Evolutionary conservation across 2,113 vertebrate species (phyloP), one percentile per base, ranked within the genome.

Genomic region (Mirza zaza): DNA sequence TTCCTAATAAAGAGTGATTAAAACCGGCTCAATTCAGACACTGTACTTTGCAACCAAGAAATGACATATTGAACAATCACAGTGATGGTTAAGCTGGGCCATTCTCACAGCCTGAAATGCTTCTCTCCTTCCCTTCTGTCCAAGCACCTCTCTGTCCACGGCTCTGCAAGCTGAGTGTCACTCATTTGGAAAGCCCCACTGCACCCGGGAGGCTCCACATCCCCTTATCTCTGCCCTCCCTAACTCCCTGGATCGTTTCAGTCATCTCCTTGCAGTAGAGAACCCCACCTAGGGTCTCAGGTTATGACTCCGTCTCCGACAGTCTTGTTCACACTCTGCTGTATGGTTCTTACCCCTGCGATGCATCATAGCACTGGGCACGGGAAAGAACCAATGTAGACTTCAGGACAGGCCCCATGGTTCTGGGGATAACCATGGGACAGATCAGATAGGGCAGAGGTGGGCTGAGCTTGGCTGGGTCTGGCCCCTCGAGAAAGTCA

Each of bases 301-400:
- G 0, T 1, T 48, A 27, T 81, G 29, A 3, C 4, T 36, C 23
- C 18, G 0, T 42, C 57, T 61, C 5, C 8, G 3, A 32, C 8
- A 1, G 4, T 94, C 25, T 80, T 82, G 1, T 36, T 88, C 18
- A 81, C 42, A 59, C 6, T 3, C 39, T 32, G 75, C 21, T 18
- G 3, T 59, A 27, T 0, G 0, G 52, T 27, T 81, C 52, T 39
- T 12, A 25, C 21, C 4, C 12, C 1, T 20, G 29, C 23, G 12
- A 10, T 32, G 4, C 27, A 9, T 81, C 34, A 52, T 50, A n/a
- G 8, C 34, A 50, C 25, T 2, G 9, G 45, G n/a, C 17, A 34
- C 1, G n/a, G 42, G 1, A 29, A 52, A 77, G 9, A 45, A 20
- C 2, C n/a, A 39, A 27, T 29, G 39, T 42, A 80, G 18, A 71